Percentiles rank a stretch among this genome's conserved stretches.
phyloP scores from a whole-genome alignment of 2,797 vertebrate species.

The Notoglanidium macrostoma region DNA sequence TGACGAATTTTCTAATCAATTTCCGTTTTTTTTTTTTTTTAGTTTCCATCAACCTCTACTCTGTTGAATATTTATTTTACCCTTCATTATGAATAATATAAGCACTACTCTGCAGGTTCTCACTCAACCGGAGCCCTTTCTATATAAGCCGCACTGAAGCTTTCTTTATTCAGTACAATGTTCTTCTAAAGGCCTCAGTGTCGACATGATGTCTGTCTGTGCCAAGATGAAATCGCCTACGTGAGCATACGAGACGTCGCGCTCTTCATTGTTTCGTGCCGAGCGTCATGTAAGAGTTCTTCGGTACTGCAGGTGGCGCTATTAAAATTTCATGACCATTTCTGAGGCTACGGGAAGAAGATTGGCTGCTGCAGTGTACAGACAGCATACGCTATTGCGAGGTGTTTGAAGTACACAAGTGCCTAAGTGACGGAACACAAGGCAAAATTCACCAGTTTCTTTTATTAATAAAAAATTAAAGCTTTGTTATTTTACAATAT shows the following conservation, averaged over 20 bases:
- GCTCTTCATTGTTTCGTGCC: background rate
- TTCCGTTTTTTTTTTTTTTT: too few species aligned
- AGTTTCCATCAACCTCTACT: background rate
- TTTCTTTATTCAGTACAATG: background rate
- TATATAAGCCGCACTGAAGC: background rate
- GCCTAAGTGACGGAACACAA: too few species aligned
- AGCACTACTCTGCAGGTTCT: too few species aligned
- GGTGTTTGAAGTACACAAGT: background rate
- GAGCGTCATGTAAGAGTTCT: too few species aligned
- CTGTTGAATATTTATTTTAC: background rate
- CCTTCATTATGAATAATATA: background rate
- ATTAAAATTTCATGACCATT: background rate
- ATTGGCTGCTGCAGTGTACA: background rate
- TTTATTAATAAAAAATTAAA: too few species aligned
- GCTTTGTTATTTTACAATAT: background rate
- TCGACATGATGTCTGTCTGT: background rate
- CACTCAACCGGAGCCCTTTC: background rate
- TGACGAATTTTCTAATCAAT: background rate
- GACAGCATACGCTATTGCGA: background rate
- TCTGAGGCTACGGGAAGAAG: background rate
- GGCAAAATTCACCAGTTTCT: too few species aligned
- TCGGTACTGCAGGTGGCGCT: background rate
- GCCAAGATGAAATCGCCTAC: background rate
- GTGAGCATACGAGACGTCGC: background rate
- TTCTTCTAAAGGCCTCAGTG: background rate